Evolutionary conservation across 2,888 invertebrate genomes (phyloP).

Genomic region (Yponomeuta malinellus): DNA sequence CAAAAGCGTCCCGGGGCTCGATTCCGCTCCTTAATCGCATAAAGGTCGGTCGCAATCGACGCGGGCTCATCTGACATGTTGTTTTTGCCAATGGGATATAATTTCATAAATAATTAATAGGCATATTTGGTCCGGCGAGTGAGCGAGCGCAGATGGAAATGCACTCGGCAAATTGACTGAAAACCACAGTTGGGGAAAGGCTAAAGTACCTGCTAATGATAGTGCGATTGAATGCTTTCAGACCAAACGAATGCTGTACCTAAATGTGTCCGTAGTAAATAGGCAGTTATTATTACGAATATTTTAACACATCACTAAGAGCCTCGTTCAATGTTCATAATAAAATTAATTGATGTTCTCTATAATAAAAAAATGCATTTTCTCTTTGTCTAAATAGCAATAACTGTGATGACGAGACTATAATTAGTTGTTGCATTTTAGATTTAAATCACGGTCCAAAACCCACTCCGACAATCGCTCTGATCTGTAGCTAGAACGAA

Average conservation of each 20-base stretch:
- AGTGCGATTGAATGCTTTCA: slow-evolving; percentile 46
- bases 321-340: no score
- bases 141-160: slow-evolving; percentile 56
- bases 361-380: no score
- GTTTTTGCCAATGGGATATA: slow-evolving; percentile 61
- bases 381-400: no score
- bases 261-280: background rate
- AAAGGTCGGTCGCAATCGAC: slow-evolving; percentile 36
- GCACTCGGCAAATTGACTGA: slow-evolving; percentile 72
- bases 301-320: no score
- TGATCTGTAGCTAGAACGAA: no score
- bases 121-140: slow-evolving; percentile 56
- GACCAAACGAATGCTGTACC: slow-evolving; percentile 7
- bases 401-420: no score
- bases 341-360: no score
- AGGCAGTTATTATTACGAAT: background rate
- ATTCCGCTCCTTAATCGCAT: slow-evolving; percentile 45
- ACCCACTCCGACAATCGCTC: no score
- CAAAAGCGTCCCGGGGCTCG: background rate
- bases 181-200: slow-evolving; percentile 69
- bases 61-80: slow-evolving; percentile 36
- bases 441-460: no score
- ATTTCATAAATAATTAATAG: slow-evolving; percentile 71
- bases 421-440: no score
- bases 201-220: slow-evolving; percentile 72